A percentile compares a stretch with the other conserved stretches of the same genome.
Evolutionary conservation across 2,113 vertebrate species (phyloP).

Genomic region (Natator depressus): DNA sequence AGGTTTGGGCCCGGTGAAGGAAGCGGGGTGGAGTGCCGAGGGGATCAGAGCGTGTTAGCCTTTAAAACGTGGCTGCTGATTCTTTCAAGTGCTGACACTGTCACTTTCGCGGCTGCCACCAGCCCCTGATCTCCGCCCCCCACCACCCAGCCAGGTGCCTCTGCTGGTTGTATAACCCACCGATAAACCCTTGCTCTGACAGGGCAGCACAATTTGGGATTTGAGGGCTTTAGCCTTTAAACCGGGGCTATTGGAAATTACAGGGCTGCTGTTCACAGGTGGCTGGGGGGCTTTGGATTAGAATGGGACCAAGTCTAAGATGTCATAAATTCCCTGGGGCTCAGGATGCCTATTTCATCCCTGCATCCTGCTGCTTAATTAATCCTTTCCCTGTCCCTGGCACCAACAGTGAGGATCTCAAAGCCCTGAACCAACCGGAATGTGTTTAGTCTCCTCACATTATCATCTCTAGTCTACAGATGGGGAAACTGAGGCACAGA

Average conservation of each 20-base stretch:
- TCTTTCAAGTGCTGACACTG: constrained; percentile 74
- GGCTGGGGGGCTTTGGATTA: not conserved
- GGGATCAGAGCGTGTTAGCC: not conserved
- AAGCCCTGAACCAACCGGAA: not conserved
- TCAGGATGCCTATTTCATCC: not conserved
- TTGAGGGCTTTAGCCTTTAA: constrained; percentile 71
- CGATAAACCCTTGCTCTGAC: constrained; percentile 77
- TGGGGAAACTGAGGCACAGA: not conserved
- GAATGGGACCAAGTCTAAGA: not conserved
- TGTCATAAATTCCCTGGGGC: not conserved
- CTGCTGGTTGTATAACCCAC: constrained; percentile 69
- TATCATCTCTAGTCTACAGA: too few species aligned
- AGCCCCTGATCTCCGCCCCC: constrained; percentile 10
- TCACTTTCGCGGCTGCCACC: constrained; percentile 38
- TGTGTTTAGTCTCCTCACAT: not conserved
- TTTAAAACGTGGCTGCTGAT: constrained; percentile 70
- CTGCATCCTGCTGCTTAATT: not conserved
- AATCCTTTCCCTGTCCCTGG: not conserved
- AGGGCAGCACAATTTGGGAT: constrained; percentile 83
- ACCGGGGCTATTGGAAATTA: not conserved
- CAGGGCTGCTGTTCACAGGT: not conserved
- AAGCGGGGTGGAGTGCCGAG: not conserved
- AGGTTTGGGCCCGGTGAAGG: rapidly evolving
- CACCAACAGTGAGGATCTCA: not conserved
- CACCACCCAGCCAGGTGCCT: constrained; percentile 38